Conservation (phyloP, 2,797 vertebrate genomes). For the Kryptopterus vitreolus region DNA sequence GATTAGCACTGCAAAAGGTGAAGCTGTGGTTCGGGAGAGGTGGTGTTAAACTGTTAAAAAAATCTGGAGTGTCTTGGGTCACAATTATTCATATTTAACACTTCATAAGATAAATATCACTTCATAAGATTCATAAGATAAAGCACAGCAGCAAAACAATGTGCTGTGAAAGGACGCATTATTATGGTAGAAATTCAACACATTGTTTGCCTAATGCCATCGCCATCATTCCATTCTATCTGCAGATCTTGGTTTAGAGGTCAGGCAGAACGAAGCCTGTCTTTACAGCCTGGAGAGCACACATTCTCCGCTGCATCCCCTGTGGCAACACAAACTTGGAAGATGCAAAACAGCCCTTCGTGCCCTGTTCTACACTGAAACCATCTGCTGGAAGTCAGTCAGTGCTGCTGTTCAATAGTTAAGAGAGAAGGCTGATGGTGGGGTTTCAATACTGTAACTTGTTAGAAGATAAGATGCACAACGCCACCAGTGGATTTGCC, state of each 20-base stretch:
- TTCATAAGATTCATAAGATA: too few species aligned
- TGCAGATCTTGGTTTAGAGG: not conserved
- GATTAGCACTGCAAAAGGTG: conserved; percentile 23
- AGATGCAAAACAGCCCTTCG: conserved; percentile 18
- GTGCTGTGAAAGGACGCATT: not conserved
- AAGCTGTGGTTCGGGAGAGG: conserved; percentile 6
- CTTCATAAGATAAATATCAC: not conserved
- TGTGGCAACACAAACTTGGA: not conserved
- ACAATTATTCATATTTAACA: not conserved
- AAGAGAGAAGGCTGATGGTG: not conserved
- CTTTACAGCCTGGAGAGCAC: not conserved
- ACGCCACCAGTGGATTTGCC: too few species aligned
- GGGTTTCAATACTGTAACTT: not conserved
- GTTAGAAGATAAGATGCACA: too few species aligned
- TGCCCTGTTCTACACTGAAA: conserved; percentile 20
- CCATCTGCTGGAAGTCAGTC: conserved; percentile 11
- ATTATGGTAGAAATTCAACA: not conserved
- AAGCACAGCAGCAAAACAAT: not conserved
- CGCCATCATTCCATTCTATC: not conserved
- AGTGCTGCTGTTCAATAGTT: not conserved
- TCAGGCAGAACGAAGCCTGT: not conserved
- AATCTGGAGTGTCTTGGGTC: not conserved
- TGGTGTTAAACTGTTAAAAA: not conserved
- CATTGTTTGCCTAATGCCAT: not conserved
- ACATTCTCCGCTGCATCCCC: conserved; percentile 25